A percentile compares a stretch with the other conserved stretches of the same genome.
phyloP scores from a whole-genome alignment of 2,888 invertebrate genomes.

The Lissocephala sabroskyi region DNA sequence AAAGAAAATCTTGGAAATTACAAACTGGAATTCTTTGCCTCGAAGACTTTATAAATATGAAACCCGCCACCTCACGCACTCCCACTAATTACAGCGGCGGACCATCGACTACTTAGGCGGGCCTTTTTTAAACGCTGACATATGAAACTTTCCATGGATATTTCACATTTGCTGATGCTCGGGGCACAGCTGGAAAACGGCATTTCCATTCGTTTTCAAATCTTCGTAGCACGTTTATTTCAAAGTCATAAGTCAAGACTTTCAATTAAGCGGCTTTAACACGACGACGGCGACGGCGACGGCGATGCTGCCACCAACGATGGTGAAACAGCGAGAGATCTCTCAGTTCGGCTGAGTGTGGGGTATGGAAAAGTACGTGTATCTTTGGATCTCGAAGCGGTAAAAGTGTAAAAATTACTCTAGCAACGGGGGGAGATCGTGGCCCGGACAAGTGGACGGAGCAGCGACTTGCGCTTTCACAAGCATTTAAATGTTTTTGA shows the following conservation, averaged over 20 bases:
- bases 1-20: not conserved
- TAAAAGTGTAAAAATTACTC: conserved; percentile 58
- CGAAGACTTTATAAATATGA: too few relatives aligned
- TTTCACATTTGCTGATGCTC: conserved; percentile 9
- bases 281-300: conserved; percentile 28
- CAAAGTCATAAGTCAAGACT: conserved; percentile 60
- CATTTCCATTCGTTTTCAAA: conserved; percentile 26
- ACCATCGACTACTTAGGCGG: too few relatives aligned
- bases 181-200: conserved; percentile 29
- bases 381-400: conserved; percentile 27
- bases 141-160: not conserved
- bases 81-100: too few relatives aligned
- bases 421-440: conserved; percentile 8
- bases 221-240: conserved; percentile 5
- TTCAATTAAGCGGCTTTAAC: conserved; percentile 59
- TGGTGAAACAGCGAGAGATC: not conserved
- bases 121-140: too few relatives aligned
- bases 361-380: conserved; percentile 31
- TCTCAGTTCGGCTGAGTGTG: not conserved
- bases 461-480: conserved; percentile 54
- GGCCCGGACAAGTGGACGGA: conserved; percentile 2
- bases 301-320: conserved; percentile 20
- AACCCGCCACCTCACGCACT: too few relatives aligned
- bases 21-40: not conserved
- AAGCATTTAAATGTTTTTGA: conserved; percentile 20